Conservation (phyloP, 2,113 vertebrate genomes). For the Marmota flaviventris region DNA sequence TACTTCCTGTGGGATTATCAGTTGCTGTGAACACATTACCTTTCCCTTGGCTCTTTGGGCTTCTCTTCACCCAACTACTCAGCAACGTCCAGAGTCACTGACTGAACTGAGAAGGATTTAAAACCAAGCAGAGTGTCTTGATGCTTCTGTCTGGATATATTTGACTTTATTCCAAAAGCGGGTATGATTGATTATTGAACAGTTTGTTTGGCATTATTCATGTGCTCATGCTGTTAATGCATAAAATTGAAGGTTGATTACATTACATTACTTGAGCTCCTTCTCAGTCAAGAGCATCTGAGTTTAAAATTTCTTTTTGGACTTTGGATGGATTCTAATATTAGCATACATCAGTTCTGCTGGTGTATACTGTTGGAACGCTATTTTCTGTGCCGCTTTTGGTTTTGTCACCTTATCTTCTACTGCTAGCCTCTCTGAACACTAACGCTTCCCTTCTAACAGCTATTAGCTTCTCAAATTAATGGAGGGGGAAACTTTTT, state of each 20-base stretch:
- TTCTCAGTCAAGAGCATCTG: background rate
- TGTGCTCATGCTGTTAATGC: conserved; percentile 30
- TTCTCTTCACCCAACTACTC: background rate
- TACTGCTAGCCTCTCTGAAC: background rate
- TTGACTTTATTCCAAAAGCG: conserved; percentile 7
- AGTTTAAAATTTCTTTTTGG: conserved; percentile 2
- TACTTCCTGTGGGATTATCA: background rate
- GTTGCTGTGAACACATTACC: background rate
- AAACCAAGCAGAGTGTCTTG: background rate
- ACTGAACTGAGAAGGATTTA: background rate
- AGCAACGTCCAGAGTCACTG: background rate
- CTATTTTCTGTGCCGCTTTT: conserved; percentile 52
- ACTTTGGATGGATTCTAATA: background rate
- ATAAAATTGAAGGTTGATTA: conserved; percentile 10
- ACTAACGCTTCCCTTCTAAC: background rate
- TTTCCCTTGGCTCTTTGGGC: background rate
- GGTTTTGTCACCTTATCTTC: background rate
- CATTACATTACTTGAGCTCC: background rate
- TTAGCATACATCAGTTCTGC: conserved; percentile 27
- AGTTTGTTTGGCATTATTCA: conserved; percentile 5
- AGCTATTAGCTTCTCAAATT: background rate
- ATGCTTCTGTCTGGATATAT: background rate
- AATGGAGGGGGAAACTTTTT: background rate
- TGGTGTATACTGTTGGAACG: background rate
- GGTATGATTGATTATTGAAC: background rate